Percentiles rank a stretch among this genome's conserved stretches.
phyloP scores from a whole-genome alignment of 2,113 vertebrate genomes.

The Uria aalge region DNA sequence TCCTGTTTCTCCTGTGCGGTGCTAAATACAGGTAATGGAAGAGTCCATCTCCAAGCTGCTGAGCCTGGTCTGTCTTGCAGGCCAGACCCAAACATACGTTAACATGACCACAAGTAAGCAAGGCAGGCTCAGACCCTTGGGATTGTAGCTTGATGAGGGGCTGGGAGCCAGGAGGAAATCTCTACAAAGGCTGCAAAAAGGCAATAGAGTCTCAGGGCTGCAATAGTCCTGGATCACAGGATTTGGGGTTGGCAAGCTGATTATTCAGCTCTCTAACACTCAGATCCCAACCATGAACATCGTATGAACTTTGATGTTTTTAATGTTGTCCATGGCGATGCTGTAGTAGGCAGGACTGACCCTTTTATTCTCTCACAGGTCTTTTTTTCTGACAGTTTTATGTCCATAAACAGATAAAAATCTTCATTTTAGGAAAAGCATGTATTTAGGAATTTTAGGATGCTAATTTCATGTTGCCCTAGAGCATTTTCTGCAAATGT shows the following conservation, averaged over 20 bases:
- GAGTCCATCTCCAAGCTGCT: background rate
- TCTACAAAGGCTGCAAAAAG: background rate
- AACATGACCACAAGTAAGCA: background rate
- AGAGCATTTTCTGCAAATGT: constrained; percentile 73
- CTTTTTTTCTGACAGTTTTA: constrained; percentile 14
- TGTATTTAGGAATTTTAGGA: constrained; percentile 61
- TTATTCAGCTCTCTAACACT: constrained; percentile 1
- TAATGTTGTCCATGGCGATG: background rate
- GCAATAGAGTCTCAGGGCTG: background rate
- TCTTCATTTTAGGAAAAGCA: constrained; percentile 65
- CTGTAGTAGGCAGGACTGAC: constrained; percentile 1
- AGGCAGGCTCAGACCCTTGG: background rate
- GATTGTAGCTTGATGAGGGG: background rate
- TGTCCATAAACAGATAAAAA: constrained; percentile 58
- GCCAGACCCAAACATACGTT: background rate
- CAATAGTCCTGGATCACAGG: background rate
- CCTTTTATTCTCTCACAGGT: constrained; percentile 12
- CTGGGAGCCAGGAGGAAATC: background rate
- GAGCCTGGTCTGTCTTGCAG: background rate
- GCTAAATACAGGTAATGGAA: background rate
- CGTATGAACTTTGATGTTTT: constrained; percentile 25
- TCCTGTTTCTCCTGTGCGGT: background rate
- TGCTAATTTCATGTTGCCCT: constrained; percentile 50
- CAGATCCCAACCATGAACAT: background rate
- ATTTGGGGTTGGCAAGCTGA: background rate